Base-by-base conservation (phyloP, 1,140 invertebrate genomes). In the Tribolium castaneum region DNA sequence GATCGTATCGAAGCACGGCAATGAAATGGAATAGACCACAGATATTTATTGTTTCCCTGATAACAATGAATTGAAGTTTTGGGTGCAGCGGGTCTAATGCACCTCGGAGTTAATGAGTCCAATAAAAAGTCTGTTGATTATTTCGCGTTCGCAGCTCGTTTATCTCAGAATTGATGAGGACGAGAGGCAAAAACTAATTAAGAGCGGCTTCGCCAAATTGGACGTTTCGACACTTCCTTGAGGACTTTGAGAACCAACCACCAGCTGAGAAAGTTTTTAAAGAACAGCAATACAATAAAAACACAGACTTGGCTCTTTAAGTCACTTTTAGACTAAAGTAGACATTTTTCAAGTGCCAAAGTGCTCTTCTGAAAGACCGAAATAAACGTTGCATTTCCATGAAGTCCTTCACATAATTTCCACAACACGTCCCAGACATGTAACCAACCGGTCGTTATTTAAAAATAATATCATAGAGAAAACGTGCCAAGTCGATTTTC, bases 1-100 rank as follows among this genome's bases (percentile, higher is more conserved):
- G 71, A 73, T 73, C 14, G 49, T 73, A 73, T 73, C 71, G 14
- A 22, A 10, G 10, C 71, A 73, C 71, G 71, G 71, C 71, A 73
- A 54, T 54, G 52, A 54, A 73, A 73, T 73, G 52, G 71, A 73
- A 73, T 73, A 73, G 71, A 54, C 52, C 71, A 50, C 49, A 54
- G 71, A 73, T 73, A 73, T 73, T 73, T 73, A 73, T 25, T 52
- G 52, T 25, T 51, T 73, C 71, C 16, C 49, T 54, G 71, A 73
- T 73, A 73, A 73, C 71, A 72, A 6, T 39, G 35, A 66, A 66
- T 66, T 35, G 59, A 66, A 66, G 25, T 66, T 30, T 66, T 35
- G n/a, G 59, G 14, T 59, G 54, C 54, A 59, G 54, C 22, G 54
- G 10, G 7, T 45, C 22, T 25, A 59, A 59, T 59, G 54, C 54